These are phyloP conservation scores for Theretra japonica DNA, from an alignment of 2,888 invertebrate species.

Conservation along the genomic window DNA sequence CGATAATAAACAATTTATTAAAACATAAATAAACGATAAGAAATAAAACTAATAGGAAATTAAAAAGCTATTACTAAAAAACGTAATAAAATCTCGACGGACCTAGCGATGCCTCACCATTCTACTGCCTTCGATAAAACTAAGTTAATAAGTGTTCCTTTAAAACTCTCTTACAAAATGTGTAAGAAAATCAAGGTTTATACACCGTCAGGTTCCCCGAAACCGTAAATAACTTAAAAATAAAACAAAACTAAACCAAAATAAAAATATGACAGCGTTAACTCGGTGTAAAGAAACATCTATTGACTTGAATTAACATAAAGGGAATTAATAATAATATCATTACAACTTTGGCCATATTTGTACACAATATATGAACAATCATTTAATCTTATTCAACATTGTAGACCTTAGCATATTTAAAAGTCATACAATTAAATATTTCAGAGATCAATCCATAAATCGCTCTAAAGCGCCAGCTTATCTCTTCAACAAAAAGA, in stretches of 20 bases:
- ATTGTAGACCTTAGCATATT: background rate
- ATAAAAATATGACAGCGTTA: slow-evolving; percentile 21
- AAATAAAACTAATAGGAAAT: slow-evolving; percentile 67
- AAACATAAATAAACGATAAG: slow-evolving; percentile 58
- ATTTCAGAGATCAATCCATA: slow-evolving; percentile 11
- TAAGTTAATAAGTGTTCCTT: slow-evolving; percentile 7
- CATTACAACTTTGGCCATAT: slow-evolving; percentile 17
- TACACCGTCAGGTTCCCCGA: slow-evolving; percentile 2
- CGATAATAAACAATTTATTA: slow-evolving; percentile 64
- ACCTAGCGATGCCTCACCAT: slow-evolving; percentile 7
- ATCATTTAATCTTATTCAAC: slow-evolving; percentile 1
- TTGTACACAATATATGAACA: slow-evolving; percentile 15
- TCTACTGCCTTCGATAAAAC: background rate
- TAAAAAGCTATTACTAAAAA: slow-evolving; percentile 61
- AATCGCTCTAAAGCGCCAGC: background rate
- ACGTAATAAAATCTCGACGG: slow-evolving; percentile 50
- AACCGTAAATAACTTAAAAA: slow-evolving; percentile 25
- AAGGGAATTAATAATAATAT: background rate
- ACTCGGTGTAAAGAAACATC: slow-evolving; percentile 15
- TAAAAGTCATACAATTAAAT: slow-evolving; percentile 10
- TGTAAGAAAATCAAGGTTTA: slow-evolving; percentile 6
- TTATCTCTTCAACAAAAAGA: slow-evolving; percentile 4
- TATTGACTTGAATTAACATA: background rate
- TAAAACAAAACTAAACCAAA: slow-evolving; percentile 15
- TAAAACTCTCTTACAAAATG: slow-evolving; percentile 13